These are phyloP conservation scores for Seriola dumerili DNA, from an alignment of 2,113 vertebrate species.

Conservation along the genomic window DNA sequence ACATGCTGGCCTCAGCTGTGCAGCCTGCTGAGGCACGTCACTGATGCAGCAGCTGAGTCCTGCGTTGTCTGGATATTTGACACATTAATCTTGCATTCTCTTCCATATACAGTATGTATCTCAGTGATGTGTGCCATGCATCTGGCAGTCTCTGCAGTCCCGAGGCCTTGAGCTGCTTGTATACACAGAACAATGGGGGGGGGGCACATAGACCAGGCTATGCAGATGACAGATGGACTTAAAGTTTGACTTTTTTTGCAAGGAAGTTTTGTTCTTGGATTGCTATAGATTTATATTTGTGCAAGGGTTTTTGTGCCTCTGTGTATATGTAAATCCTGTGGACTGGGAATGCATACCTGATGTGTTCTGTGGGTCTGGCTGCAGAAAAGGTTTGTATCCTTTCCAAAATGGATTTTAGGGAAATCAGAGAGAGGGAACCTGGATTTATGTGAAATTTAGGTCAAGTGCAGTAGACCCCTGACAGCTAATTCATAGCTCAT, in stretches of 20 bases:
- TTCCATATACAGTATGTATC: conserved; percentile 46
- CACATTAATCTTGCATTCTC: conserved; percentile 57
- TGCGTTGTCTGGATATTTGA: conserved; percentile 44
- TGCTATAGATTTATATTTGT: background rate
- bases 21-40: conserved; percentile 10
- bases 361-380: background rate
- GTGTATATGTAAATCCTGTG: background rate
- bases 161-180: conserved; percentile 44
- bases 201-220: conserved; percentile 1
- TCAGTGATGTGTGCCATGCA: conserved; percentile 32
- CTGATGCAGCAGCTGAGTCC: conserved; percentile 44
- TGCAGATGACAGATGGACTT: conserved; percentile 8
- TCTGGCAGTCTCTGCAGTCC: conserved; percentile 5
- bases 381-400: background rate
- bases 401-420: background rate
- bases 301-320: background rate
- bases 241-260: conserved; percentile 1
- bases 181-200: conserved; percentile 42
- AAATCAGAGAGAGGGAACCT: background rate
- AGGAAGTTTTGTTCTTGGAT: background rate
- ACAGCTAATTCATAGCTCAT: conserved; percentile 4
- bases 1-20: conserved; percentile 37
- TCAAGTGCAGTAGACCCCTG: background rate
- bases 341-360: background rate
- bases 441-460: background rate